Base-by-base conservation (phyloP, 2,113 vertebrate species). In the Trichomycterus rosablanca region DNA sequence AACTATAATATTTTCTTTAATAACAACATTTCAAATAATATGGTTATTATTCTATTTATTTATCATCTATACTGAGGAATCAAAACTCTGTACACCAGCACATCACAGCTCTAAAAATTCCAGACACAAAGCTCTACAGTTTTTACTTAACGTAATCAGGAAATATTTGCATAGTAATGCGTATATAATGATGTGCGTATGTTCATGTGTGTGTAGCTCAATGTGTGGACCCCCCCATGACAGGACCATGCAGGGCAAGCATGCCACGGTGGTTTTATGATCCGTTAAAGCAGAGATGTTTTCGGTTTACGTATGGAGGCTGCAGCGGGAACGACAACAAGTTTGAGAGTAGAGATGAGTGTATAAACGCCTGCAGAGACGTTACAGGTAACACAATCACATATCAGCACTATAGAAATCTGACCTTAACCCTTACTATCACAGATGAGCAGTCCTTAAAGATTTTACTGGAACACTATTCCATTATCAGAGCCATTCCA, bases 241-340 rank as follows among this genome's bases (percentile, higher is more conserved):
- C 88, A 0, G 94, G 95, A 0, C 73, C 76, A 0, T 97, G 95
- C 60, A 75, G 85, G 0, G 90, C 92, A 1, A 87, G 72, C 68
- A 81, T 89, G 64, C 55, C 71, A 0, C 89, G 82, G 63, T 98
- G 92, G 92, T 97, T 89, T 79, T 97, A 95, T 48, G 86, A 96
- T 78, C 93, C 95, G 0, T 81, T 89, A 67, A 61, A 62, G 2
- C 77, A 70, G 55, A 81, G 67, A 63, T 98, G 96, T 1, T 72
- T 74, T 28, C 78, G 72, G 11, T 98, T 98, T 78, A 95, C 88
- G 8, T 98, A 83, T 0, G 93, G 96, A 0, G 96, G 96, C 59
- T 98, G 96, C 32, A 60, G 83, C 0, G 87, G 84, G 32, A 97
- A 93, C 65, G 66, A 66, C 1, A 98, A 98, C 87, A 94, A 92